Base-by-base conservation (phyloP, 2,797 vertebrate species). In the Coregonus sp. region DNA sequence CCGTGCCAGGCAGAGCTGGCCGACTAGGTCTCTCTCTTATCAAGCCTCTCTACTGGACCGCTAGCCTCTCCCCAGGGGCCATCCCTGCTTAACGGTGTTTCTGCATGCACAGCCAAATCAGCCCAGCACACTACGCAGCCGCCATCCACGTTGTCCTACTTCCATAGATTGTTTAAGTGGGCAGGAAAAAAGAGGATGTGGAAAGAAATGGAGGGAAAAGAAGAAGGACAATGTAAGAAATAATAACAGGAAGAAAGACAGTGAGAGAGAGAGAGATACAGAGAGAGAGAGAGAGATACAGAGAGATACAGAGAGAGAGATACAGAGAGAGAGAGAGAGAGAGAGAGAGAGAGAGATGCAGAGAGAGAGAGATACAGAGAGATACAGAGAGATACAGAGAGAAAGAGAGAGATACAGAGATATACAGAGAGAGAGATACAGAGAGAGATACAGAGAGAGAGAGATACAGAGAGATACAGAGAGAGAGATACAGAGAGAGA, bases 111-210 rank as follows among this genome's bases (percentile, higher is more conserved):
- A 47, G 40, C 40, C 40, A 47, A 47, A 47, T 4, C 59, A 54
- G 40, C 40, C 40, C 56, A n/a, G 75, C 71, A 68, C 80, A 61
- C 20, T 72, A 79, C 47, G 75, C 76, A 73, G 75, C 74, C 80
- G 75, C 59, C 70, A 51, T 77, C 63, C 80, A 74, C 77, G 73
- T 61, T 87, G 89, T 82, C 86, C 87, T 85, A 87, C 86, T 92
- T 91, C 79, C 74, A 85, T 80, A 80, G 80, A 77, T 87, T 82
- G 81, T 83, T 90, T 83, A 86, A 84, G 80, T 50, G 59, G 70
- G 78, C 78, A 9, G 51, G 78, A 74, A 77, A 80, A 63, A 66
- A 77, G 40, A 65, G 75, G 66, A 73, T n/a, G 80, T 51, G 52
- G 56, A 63, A 54, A 72, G 77, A 83, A 65, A 70, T 25, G 59